Evolutionary conservation across 2,113 vertebrate species (phyloP), one percentile per base, ranked within the genome.

Genomic region (Ploceus nigricollis): DNA sequence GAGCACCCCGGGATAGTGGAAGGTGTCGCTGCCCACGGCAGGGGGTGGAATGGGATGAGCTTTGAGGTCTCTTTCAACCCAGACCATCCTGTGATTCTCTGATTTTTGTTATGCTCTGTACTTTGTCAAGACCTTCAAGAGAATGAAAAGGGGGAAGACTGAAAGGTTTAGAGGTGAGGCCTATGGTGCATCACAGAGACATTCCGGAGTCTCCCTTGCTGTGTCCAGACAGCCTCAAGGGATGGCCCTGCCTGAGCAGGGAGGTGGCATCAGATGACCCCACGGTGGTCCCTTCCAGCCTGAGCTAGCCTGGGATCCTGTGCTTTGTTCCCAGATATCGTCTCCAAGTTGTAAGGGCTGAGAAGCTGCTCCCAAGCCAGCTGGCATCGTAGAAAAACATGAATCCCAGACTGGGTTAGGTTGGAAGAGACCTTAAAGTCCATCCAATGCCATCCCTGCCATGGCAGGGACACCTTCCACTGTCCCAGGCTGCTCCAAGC

Each of bases 281-380:
- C 48, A 10, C 28, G 2, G n/a, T 3, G 50, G 6, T 70, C 31
- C 45, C 45, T 23, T 47, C 48, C 69, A 45, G 27, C 31, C 45
- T 8, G 31, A 24, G 11, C 22, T 23, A 42, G 4, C 44, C 51
- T 27, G 72, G 9, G 2, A 15, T 9, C 8, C 71, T 33, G 63
- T 27, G 33, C 33, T n/a, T 6, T 3, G 5, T 22, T 42, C 39
- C 24, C 14, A 42, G 28, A 1, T 3, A 15, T 0, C 0, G 0
- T 10, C 48, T 24, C 19, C 31, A 5, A 7, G 20, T 2, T 4
- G 1, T 1, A 15, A 24, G 14, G 11, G 14, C 44, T 22, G 37
- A 47, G 69, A 45, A 37, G 51, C 56, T 24, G 56, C 60, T 54
- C 18, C 47, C 28, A 23, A 64, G 35, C 20, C 12, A 3, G 18